Percentiles rank a stretch among this genome's conserved stretches.
Evolutionary conservation across 2,888 invertebrate genomes (phyloP).

Genomic region (Machimus atricapillus): DNA sequence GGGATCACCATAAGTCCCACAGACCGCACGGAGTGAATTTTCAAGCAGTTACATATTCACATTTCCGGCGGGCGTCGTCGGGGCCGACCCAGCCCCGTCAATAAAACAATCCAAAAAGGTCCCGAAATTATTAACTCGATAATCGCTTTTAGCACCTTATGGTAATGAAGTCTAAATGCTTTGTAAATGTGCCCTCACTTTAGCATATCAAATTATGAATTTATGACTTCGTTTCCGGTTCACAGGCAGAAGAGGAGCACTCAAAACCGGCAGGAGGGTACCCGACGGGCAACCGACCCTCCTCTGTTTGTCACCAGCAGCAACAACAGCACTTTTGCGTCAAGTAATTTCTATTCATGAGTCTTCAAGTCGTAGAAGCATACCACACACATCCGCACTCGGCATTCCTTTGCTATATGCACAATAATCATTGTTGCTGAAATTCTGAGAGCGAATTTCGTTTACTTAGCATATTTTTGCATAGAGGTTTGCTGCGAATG

Average conservation of each 20-base stretch:
- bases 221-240: slow-evolving; percentile 41
- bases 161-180: slow-evolving; percentile 42
- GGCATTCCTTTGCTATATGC: not conserved
- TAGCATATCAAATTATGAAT: slow-evolving; percentile 44
- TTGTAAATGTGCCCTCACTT: slow-evolving; percentile 39
- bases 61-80: not conserved
- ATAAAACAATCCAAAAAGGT: slow-evolving; percentile 43
- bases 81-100: slow-evolving; percentile 1
- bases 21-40: slow-evolving; percentile 30
- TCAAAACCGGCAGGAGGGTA: not conserved
- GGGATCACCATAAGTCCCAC: slow-evolving; percentile 19
- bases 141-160: slow-evolving; percentile 43
- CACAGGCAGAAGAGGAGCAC: slow-evolving; percentile 5
- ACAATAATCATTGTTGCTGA: slow-evolving; percentile 28
- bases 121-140: slow-evolving; percentile 40
- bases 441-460: slow-evolving; percentile 17
- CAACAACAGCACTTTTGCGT: slow-evolving; percentile 24
- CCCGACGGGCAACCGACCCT: not conserved
- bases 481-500: not conserved
- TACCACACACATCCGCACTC: not conserved
- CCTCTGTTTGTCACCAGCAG: slow-evolving; percentile 27
- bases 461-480: slow-evolving; percentile 35
- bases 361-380: slow-evolving; percentile 6
- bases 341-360: slow-evolving; percentile 43
- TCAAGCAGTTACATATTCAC: slow-evolving; percentile 29